These are phyloP conservation scores for Chionoecetes opilio DNA, from an alignment of 1,140 invertebrate genomes.

Conservation along the genomic window DNA sequence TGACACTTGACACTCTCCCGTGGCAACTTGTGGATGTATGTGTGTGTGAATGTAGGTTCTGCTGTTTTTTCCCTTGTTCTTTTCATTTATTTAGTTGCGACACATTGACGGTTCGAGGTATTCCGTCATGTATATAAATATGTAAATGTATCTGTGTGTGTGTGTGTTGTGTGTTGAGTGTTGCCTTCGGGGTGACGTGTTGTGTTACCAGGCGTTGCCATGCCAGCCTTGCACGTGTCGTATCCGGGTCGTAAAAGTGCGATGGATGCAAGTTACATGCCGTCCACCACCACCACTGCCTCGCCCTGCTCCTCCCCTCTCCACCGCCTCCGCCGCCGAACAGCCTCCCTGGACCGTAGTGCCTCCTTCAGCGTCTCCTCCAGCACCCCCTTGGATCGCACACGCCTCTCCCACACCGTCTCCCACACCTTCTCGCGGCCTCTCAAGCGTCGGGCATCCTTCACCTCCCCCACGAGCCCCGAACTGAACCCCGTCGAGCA, in stretches of 20 bases:
- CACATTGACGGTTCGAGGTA: too few relatives aligned
- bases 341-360: background rate
- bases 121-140: background rate
- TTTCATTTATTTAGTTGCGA: too few relatives aligned
- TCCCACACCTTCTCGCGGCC: background rate
- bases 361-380: background rate
- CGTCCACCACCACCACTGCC: background rate
- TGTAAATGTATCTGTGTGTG: background rate
- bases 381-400: background rate
- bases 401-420: background rate
- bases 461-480: background rate
- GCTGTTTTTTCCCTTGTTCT: too few relatives aligned
- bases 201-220: background rate
- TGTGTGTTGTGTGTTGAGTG: background rate
- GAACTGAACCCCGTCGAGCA: background rate
- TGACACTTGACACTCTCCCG: background rate
- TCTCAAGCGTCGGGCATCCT: background rate
- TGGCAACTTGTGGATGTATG: background rate
- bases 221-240: background rate
- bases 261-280: background rate
- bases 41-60: background rate
- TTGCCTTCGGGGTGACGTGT: background rate
- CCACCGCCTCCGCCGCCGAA: background rate
- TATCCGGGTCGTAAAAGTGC: background rate
- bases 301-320: background rate